phyloP scores from a whole-genome alignment of 1,140 invertebrate species.

The Cepaea nemoralis region DNA sequence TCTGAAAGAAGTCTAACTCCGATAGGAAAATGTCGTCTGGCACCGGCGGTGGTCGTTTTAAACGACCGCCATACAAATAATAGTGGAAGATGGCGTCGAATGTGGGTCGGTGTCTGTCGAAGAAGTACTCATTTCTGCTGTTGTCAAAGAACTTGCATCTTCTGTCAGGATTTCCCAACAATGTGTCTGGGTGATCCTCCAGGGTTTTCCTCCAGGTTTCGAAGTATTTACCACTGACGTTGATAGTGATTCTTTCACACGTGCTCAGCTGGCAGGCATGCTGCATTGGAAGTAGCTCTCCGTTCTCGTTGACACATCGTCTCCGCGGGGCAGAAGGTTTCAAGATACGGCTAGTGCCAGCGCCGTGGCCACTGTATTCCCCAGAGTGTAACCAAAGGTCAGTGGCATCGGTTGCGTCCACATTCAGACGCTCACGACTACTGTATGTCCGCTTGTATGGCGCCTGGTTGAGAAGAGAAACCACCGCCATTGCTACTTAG shows the following conservation, averaged over 20 bases:
- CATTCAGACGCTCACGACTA: constrained; percentile 57
- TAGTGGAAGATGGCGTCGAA: constrained; percentile 72
- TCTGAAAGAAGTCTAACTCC: constrained; percentile 71
- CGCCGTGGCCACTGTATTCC: constrained; percentile 37
- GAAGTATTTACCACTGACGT: constrained; percentile 97
- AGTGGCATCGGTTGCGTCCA: constrained; percentile 44
- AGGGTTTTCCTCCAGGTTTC: constrained; percentile 97
- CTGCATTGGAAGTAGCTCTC: constrained; percentile 46
- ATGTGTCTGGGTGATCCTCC: constrained; percentile 97
- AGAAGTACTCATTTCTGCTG: constrained; percentile 70
- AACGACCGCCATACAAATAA: constrained; percentile 69
- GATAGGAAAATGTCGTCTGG: constrained; percentile 70
- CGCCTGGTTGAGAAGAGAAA: constrained; percentile 63
- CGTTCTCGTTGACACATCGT: constrained; percentile 38
- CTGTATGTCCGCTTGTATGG: constrained; percentile 61
- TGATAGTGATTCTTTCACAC: constrained; percentile 85
- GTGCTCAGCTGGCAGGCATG: constrained; percentile 64
- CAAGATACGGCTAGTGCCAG: constrained; percentile 36
- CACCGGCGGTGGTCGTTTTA: constrained; percentile 66
- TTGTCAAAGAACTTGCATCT: constrained; percentile 69
- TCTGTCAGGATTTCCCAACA: constrained; percentile 82
- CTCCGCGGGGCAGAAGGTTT: constrained; percentile 31
- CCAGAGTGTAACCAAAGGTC: constrained; percentile 57
- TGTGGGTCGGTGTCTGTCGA: constrained; percentile 72
- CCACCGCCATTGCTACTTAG: constrained; percentile 55